Evolutionary conservation across 1,140 invertebrate genomes (phyloP), one percentile per base, ranked within the genome.

Genomic region (Ceratoteleas bidentatus): DNA sequence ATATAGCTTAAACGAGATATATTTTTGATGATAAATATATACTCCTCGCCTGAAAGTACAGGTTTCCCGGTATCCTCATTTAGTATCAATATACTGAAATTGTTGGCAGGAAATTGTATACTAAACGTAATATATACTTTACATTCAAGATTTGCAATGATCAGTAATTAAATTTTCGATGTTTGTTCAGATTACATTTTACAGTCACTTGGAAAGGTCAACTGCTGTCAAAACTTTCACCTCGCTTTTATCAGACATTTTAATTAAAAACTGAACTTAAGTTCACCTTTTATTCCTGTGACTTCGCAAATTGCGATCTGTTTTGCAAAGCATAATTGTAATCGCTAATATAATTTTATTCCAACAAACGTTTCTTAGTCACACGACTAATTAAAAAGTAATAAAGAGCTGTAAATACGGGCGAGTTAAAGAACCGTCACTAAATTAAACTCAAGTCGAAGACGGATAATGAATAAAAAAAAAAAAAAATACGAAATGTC

Each of bases 321-420:
- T 47, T 69, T 58, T 36, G 33, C 40, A 38, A 38, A 13, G n/a
- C 53, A 33, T 57, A 57, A 69, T 69, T 69, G 14, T 43, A 47
- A 43, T 38, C 38, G 32, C 50, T 58, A 58, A 6, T 38, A 36
- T 57, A 3, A 11, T 11, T 6, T 43, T 11, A 49, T 57, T 69
- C n/a, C 24, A 40, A n/a, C 14, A 64, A 64, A 52, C 40, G 14
- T 64, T 50, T 36, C 11, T 24, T 11, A 65, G n/a, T 24, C 33
- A 15, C 15, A 52, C 14, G 40, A 64, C 62, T 54, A 66, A 66
- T 66, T 66, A 56, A 66, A 53, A 66, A 53, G 64, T 56, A 33
- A 66, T 53, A 66, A 66, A 56, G 36, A 45, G 10, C 38, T 3
- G 62, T 33, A 49, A 68, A 58, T 45, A 47, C 56, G n/a, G 33